phyloP scores from a whole-genome alignment of 2,888 invertebrate species.

The Drosophila atroscutellata region DNA sequence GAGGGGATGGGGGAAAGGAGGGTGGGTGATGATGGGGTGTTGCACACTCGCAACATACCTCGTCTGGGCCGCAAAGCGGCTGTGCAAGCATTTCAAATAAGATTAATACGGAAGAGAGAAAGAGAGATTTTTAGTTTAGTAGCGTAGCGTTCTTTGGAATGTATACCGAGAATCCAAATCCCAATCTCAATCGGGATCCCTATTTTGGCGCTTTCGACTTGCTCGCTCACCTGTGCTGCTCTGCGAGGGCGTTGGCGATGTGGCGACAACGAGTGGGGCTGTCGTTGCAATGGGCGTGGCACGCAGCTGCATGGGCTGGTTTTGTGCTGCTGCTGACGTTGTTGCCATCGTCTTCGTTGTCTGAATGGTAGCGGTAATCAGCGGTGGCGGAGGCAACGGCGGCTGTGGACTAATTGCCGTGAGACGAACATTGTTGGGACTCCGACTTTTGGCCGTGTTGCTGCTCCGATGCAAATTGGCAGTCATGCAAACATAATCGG shows the following conservation, averaged over 20 bases:
- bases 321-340: conserved; percentile 44
- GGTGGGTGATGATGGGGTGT: neutral
- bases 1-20: neutral
- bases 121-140: conserved; percentile 12
- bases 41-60: conserved; percentile 51
- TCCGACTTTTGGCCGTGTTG: conserved; percentile 44
- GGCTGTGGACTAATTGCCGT: conserved; percentile 55
- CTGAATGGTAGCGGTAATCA: conserved; percentile 16
- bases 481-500: conserved; percentile 94
- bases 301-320: conserved; percentile 53
- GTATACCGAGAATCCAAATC: neutral
- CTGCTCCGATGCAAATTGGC: conserved; percentile 86
- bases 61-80: conserved; percentile 71
- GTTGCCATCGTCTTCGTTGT: conserved; percentile 44
- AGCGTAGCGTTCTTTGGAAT: neutral
- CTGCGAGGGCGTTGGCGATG: conserved; percentile 89
- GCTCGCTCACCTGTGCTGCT: conserved; percentile 86
- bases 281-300: conserved; percentile 53
- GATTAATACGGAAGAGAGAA: conserved; percentile 1
- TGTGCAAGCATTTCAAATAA: conserved; percentile 53
- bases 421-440: conserved; percentile 39
- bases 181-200: neutral
- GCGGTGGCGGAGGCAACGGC: neutral
- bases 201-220: neutral
- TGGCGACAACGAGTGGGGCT: conserved; percentile 81